phyloP scores from a whole-genome alignment of 2,113 vertebrate species.

The Ammodytes marinus region DNA sequence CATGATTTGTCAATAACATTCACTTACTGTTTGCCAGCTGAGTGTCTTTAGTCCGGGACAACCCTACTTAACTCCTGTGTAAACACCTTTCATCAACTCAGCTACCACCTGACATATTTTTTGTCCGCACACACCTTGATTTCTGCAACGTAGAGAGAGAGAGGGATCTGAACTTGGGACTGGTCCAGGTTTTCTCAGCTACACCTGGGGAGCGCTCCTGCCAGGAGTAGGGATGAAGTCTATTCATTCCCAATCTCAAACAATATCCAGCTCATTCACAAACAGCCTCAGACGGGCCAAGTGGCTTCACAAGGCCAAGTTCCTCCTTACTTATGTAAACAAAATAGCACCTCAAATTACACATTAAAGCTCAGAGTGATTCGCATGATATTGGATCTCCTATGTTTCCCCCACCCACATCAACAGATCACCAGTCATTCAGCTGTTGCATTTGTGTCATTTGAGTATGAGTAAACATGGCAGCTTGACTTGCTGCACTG shows the following conservation, averaged over 20 bases:
- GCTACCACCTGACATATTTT: conserved; percentile 64
- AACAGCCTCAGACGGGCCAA: conserved; percentile 57
- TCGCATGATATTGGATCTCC: conserved; percentile 35
- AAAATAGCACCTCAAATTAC: conserved; percentile 43
- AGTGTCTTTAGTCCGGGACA: conserved; percentile 52
- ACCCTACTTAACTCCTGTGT: conserved; percentile 64
- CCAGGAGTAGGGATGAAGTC: conserved; percentile 69
- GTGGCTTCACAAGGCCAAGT: conserved; percentile 58
- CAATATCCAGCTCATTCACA: conserved; percentile 62
- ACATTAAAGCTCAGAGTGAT: conserved; percentile 53
- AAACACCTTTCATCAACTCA: conserved; percentile 65
- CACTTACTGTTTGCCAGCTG: conserved; percentile 35
- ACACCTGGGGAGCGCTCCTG: conserved; percentile 75
- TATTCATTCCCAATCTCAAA: conserved; percentile 69
- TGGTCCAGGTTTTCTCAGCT: conserved; percentile 71
- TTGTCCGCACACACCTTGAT: conserved; percentile 66
- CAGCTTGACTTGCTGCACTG: conserved; percentile 14
- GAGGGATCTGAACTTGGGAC: conserved; percentile 69
- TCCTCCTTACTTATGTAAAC: conserved; percentile 72
- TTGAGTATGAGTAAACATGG: not conserved
- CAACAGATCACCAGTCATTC: conserved; percentile 24
- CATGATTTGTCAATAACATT: conserved; percentile 61
- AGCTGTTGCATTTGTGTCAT: not conserved
- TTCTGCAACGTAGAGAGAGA: conserved; percentile 57
- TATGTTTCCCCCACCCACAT: not conserved